Base-by-base conservation (phyloP, 2,888 invertebrate species). In the Galerucella nymphaeae region DNA sequence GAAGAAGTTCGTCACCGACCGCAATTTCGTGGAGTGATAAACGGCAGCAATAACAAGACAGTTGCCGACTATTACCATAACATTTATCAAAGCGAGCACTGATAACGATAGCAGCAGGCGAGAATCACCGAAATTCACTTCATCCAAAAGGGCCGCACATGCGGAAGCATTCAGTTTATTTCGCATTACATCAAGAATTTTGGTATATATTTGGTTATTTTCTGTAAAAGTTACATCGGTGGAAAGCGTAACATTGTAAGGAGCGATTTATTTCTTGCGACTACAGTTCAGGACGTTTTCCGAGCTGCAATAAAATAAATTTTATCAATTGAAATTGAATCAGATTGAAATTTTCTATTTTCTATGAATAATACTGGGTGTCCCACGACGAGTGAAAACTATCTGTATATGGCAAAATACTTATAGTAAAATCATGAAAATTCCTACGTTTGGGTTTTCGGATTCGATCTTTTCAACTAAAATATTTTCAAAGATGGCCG, bases 1-100 rank as follows among this genome's bases (percentile, higher is more conserved):
- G 89, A 99, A 97, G 84, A 96, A 91, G 87, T 99, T 98, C 76
- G 98, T 98, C 80, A 98, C 97, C 79, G 96, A 96, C 14, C 98
- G 91, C 79, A 99, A 90, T 87, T 97, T 97, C 75, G 94, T 94
- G 13, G 94, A 94, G 86, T 95, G 94, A 85, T 95, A 93, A 72
- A 98, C 97, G 71, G 97, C 96, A 67, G 94, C 92, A 83, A 98
- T 96, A 81, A 98, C 97, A 79, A 98, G 90, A 84, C 95, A 93
- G 89, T 98, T 98, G 70, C 93, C 97, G 72, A 94, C 91, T 78
- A 97, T 93, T 78, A 97, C 96, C 85, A 96, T 91, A 66, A 96
- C 91, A 87, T 96, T 94, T 85, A 97, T 94, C 81, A 95, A 90
- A 77, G 93, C 93, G 78, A 95, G 90, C 82, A 94, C 89, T 82